Conservation (phyloP, 1,140 invertebrate species). For the Nephila pilipes region DNA sequence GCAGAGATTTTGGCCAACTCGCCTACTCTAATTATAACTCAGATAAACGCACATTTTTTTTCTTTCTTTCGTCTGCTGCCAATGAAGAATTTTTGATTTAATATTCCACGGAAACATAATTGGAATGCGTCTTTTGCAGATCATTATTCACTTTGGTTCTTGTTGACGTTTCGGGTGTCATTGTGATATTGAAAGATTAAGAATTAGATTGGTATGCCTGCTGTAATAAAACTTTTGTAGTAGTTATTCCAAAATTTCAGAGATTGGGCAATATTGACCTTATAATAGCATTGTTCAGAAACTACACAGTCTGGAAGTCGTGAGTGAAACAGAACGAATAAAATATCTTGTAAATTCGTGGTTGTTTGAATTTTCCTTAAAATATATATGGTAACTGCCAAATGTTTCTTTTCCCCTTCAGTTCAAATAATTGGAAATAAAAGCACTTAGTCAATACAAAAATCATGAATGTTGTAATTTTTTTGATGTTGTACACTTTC, state of each 20-base stretch:
- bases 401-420: no score
- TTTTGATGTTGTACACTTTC: no score
- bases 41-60: not conserved
- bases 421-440: no score
- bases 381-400: no score
- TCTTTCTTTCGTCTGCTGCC: not conserved
- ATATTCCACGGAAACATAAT: not conserved
- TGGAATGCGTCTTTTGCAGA: not conserved
- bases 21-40: not conserved
- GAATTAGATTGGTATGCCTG: not conserved
- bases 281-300: no score
- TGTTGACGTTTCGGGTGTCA: not conserved
- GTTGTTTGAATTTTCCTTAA: no score
- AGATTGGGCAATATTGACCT: not conserved
- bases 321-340: no score
- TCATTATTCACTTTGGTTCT: not conserved
- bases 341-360: no score
- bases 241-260: not conserved
- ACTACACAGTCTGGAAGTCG: no score
- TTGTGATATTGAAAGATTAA: not conserved
- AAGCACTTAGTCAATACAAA: no score
- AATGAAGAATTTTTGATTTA: slow-evolving; percentile 3
- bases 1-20: not conserved
- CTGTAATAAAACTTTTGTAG: not conserved
- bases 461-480: no score